Evolutionary conservation across 2,888 invertebrate species (phyloP).

Genomic region (Furcula furcula): DNA sequence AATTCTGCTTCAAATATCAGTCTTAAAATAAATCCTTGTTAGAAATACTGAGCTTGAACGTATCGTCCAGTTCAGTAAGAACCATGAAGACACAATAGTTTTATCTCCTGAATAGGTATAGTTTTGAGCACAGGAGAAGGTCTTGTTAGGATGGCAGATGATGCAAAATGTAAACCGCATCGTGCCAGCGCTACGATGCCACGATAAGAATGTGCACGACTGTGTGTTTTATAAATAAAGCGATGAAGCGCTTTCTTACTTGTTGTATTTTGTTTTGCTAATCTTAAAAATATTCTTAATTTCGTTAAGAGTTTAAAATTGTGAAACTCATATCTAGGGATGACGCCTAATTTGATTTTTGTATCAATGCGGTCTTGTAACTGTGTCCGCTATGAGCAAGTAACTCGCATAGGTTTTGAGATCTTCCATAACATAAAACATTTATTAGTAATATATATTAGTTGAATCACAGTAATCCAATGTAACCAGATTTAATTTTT

Average conservation of each 20-base stretch:
- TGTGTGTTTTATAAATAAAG: constrained; percentile 33
- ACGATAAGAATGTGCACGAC: constrained; percentile 69
- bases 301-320: too few species aligned
- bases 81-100: constrained; percentile 11
- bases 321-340: too few species aligned
- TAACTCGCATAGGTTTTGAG: too few species aligned
- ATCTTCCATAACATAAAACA: too few species aligned
- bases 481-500: too few species aligned
- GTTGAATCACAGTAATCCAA: too few species aligned
- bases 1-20: constrained; percentile 19
- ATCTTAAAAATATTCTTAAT: too few species aligned
- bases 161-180: constrained; percentile 51
- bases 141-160: constrained; percentile 20
- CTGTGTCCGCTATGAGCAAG: too few species aligned
- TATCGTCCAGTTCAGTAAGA: constrained; percentile 22
- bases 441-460: too few species aligned
- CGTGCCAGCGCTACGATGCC: constrained; percentile 55
- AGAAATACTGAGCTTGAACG: constrained; percentile 21
- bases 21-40: constrained; percentile 32
- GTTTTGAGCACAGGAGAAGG: constrained; percentile 14
- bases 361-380: too few species aligned
- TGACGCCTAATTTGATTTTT: too few species aligned
- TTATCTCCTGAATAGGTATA: constrained; percentile 5
- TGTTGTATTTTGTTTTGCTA: too few species aligned
- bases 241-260: constrained; percentile 30